These are phyloP conservation scores for Petrocephalus schoutedeni DNA, from an alignment of 2,797 vertebrate genomes.

Conservation along the genomic window DNA sequence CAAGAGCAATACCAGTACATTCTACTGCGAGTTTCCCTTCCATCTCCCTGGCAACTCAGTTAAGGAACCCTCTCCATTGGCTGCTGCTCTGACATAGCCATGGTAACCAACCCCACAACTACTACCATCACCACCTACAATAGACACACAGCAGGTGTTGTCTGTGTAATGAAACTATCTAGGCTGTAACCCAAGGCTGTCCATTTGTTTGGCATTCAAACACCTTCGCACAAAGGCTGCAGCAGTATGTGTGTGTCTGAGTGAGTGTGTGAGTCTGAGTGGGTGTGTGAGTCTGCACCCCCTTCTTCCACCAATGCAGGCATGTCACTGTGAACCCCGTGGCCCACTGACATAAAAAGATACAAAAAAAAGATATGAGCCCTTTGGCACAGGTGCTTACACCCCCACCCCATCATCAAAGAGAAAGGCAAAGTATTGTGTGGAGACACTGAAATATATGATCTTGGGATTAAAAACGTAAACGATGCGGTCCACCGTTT, in stretches of 20 bases:
- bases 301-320: not conserved
- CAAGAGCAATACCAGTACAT: not conserved
- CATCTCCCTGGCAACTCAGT: constrained; percentile 24
- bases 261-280: not conserved
- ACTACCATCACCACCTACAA: constrained; percentile 11
- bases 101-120: constrained; percentile 21
- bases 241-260: not conserved
- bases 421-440: not conserved
- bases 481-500: not conserved
- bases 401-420: not conserved
- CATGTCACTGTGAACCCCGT: constrained; percentile 20
- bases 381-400: not conserved
- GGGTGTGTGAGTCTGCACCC: not conserved
- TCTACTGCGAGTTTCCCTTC: constrained; percentile 17
- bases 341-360: constrained; percentile 12
- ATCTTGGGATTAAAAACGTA: not conserved
- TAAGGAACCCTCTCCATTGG: constrained; percentile 22
- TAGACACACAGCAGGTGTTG: not conserved
- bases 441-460: not conserved
- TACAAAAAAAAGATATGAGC: not conserved
- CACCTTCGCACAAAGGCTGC: not conserved
- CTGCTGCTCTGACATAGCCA: constrained; percentile 23
- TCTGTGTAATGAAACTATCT: not conserved
- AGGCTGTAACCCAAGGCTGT: constrained; percentile 23
- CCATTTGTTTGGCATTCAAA: constrained; percentile 11